Evolutionary conservation across 2,113 vertebrate genomes (phyloP).

Genomic region (Promerops cafer): DNA sequence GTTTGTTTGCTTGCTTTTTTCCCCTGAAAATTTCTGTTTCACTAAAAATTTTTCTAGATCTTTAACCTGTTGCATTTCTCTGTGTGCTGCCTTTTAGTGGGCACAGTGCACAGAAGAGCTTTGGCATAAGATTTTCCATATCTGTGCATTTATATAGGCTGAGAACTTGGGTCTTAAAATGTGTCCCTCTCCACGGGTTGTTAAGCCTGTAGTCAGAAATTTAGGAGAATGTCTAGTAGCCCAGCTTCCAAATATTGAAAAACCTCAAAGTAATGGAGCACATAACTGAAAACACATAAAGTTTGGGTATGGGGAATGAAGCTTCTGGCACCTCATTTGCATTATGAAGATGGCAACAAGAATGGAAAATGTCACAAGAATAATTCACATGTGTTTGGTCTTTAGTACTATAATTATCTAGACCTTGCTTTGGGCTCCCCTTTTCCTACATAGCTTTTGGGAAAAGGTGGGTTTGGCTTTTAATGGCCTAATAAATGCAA

Average conservation of each 20-base stretch:
- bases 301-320: background rate
- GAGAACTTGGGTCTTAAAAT: background rate
- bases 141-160: background rate
- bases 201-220: constrained; percentile 19
- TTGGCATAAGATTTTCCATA: background rate
- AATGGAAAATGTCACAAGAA: constrained; percentile 26
- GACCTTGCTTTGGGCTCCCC: background rate
- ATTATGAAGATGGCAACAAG: constrained; percentile 5
- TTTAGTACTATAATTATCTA: constrained; percentile 15
- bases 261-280: background rate
- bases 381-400: constrained; percentile 28
- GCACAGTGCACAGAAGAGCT: background rate
- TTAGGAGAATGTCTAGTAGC: background rate
- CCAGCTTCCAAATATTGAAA: background rate
- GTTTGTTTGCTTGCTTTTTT: background rate
- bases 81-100: background rate
- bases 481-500: constrained; percentile 47
- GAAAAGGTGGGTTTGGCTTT: constrained; percentile 7
- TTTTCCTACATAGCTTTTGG: background rate
- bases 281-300: background rate
- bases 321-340: background rate
- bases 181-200: background rate
- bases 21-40: background rate
- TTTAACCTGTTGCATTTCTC: background rate
- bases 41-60: background rate